Base-by-base conservation (phyloP, 2,888 invertebrate species). In the Helleia helle region DNA sequence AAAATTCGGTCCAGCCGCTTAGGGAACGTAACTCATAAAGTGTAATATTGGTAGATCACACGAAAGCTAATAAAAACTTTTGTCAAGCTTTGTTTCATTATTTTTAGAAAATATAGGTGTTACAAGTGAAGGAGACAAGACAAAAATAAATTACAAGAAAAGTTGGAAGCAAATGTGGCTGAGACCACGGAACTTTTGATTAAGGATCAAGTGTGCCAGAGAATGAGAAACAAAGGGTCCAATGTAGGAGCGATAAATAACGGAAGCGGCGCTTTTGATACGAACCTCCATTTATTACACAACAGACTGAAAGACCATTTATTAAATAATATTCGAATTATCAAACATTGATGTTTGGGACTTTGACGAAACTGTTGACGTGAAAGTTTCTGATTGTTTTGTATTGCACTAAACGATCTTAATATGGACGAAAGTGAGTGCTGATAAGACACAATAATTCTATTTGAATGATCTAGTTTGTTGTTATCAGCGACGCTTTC, bases 191-290 rank as follows among this genome's bases (percentile, higher is more conserved):
- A 55, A 59, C 62, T 64, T 62, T 64, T 64, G 65, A 67, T 71
- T 62, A 58, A 49, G 57, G 47, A 59, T 59, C 62, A 56, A 57
- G 55, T 60, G 43, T 46, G 67, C 67, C 62, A 54, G 50, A 51
- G 56, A 58, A 63, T 59, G 62, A 62, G 39, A 71, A 64, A 67
- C 68, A 71, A 71, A 71, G 65, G 59, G 62, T 58, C 58, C 58
- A 52, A 58, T 63, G 63, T 59, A 58, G 43, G 47, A 52, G 52
- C 58, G 60, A 72, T 75, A 71, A 74, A 72, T 74, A 70, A 69
- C 64, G 58, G 59, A 68, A 64, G 65, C 73, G 67, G 70, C 57
- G 52, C 65, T 64, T 40, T 71, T 65, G 64, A 71, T 73, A 66
- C 61, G 63, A 64, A 58, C 60, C 58, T 62, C 65, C 56, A 66